Percentiles rank a stretch among this genome's conserved stretches.
phyloP scores from a whole-genome alignment of 2,113 vertebrate species.

The Chamaetylas fuelleborni region DNA sequence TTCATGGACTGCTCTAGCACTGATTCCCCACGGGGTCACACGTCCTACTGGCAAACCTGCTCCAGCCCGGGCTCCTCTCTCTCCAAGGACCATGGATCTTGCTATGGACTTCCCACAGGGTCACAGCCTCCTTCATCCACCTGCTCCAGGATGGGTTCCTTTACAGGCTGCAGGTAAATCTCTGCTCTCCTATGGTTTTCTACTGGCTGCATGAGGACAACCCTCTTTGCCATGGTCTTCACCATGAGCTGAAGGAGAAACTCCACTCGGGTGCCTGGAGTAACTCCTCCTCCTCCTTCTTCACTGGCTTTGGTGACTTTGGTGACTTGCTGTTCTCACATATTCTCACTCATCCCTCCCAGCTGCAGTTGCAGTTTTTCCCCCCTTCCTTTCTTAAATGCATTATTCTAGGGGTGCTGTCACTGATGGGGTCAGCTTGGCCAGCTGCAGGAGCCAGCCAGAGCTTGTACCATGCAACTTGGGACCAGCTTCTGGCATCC shows the following conservation, averaged over 20 bases:
- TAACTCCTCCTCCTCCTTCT: not conserved
- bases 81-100: not conserved
- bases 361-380: not conserved
- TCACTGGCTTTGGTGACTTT: not conserved
- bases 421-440: not conserved
- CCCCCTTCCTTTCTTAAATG: not conserved
- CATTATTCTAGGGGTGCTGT: fast-evolving
- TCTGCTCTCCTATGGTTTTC: not conserved
- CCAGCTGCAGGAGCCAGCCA: fast-evolving
- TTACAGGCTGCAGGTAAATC: not conserved
- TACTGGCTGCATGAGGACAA: fast-evolving
- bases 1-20: not conserved
- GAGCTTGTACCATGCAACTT: not conserved
- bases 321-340: not conserved
- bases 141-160: not conserved
- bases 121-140: not conserved
- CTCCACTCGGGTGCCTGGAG: fast-evolving
- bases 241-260: not conserved
- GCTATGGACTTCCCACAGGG: fast-evolving
- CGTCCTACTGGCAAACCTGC: not conserved
- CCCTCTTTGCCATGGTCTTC: not conserved
- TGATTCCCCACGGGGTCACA: fast-evolving
- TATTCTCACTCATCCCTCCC: not conserved
- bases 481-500: not conserved
- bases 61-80: not conserved